Percentiles rank a stretch among this genome's conserved stretches.
phyloP scores from a whole-genome alignment of 2,888 invertebrate genomes.

The Brassicogethes aeneus region DNA sequence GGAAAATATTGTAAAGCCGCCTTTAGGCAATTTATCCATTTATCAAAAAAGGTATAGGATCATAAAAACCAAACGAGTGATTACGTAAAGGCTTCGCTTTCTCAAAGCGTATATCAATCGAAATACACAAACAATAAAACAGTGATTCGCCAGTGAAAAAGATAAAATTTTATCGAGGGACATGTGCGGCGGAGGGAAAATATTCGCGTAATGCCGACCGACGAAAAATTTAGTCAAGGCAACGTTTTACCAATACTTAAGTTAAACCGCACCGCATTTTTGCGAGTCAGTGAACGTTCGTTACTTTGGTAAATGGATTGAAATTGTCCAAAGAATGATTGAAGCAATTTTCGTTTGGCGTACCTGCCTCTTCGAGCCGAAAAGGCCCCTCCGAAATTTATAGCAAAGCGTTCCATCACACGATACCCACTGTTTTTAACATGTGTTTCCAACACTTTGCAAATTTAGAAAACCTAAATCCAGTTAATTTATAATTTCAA shows the following conservation, averaged over 20 bases:
- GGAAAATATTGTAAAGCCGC: no score
- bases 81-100: no score
- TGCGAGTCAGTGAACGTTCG: conserved; percentile 6
- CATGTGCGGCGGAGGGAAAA: not conserved
- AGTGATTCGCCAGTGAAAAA: not conserved
- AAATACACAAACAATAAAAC: not conserved
- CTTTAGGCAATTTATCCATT: no score
- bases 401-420: not conserved
- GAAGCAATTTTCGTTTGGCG: conserved; percentile 11
- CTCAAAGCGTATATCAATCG: no score
- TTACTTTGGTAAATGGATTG: conserved; percentile 14
- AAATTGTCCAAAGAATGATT: conserved; percentile 13
- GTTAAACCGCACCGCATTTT: not conserved
- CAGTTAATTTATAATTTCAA: no score
- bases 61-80: no score
- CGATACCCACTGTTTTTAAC: not conserved
- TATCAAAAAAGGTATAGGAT: no score
- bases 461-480: no score
- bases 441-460: no score
- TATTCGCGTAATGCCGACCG: not conserved
- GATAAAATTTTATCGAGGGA: not conserved
- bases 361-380: not conserved
- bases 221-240: not conserved
- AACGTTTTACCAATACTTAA: conserved; percentile 3
- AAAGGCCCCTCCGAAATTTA: not conserved